A percentile compares a stretch with the other conserved stretches of the same genome.
Evolutionary conservation across 2,888 invertebrate genomes (phyloP).

Genomic region (Amaurobius ferox): DNA sequence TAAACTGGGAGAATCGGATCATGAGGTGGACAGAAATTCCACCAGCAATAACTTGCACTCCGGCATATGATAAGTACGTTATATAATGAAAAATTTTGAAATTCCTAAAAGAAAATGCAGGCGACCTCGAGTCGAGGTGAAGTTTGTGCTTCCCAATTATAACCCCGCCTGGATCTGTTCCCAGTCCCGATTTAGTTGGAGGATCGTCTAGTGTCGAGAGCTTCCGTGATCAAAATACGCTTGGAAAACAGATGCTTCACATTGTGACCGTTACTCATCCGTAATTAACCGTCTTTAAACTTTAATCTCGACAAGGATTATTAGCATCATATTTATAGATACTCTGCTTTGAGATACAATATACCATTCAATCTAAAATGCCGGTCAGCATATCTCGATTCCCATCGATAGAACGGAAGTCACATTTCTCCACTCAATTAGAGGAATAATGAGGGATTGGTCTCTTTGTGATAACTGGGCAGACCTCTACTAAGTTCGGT

Average conservation of each 20-base stretch:
- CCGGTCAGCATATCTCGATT: too few relatives aligned
- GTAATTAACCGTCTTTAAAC: conserved; percentile 7
- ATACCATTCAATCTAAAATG: neutral
- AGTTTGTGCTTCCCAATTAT: neutral
- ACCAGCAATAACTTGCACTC: too few relatives aligned
- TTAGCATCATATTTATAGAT: neutral
- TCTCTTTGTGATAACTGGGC: too few relatives aligned
- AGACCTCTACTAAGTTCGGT: too few relatives aligned
- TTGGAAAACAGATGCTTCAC: neutral
- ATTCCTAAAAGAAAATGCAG: neutral
- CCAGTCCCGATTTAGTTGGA: conserved; percentile 10
- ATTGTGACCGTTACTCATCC: conserved; percentile 10
- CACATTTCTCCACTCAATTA: too few relatives aligned
- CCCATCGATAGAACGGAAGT: too few relatives aligned
- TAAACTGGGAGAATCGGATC: too few relatives aligned
- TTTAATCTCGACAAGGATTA: neutral
- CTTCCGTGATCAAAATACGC: conserved; percentile 2
- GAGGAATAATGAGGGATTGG: too few relatives aligned
- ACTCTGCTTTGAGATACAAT: neutral
- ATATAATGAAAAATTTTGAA: too few relatives aligned
- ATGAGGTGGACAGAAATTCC: too few relatives aligned
- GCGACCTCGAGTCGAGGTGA: neutral
- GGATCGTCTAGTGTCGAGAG: neutral
- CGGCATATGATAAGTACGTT: too few relatives aligned
- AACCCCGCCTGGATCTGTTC: neutral